Conservation (phyloP, 2,888 invertebrate genomes). For the Spodoptera picta region DNA sequence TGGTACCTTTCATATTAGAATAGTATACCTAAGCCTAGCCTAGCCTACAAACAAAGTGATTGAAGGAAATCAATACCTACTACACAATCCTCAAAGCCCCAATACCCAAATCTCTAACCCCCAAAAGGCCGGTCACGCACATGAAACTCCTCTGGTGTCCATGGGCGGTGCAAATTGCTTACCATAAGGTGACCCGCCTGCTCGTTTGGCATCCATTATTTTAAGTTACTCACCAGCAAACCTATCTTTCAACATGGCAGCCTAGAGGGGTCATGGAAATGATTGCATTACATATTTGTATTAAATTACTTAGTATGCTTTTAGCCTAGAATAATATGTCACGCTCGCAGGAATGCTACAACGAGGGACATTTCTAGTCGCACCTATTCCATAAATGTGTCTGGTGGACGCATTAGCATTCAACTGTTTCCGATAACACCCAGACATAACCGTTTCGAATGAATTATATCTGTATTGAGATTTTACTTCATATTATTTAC, state of each 20-base stretch:
- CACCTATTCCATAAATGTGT: slow-evolving; percentile 37
- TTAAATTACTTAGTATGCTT: slow-evolving; percentile 33
- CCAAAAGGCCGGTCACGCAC: too few species aligned
- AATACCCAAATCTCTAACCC: too few species aligned
- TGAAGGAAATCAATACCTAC: too few species aligned
- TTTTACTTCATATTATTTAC: slow-evolving; percentile 2
- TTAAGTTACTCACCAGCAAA: background rate
- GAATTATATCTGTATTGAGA: slow-evolving; percentile 42
- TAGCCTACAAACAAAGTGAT: too few species aligned
- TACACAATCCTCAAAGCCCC: too few species aligned
- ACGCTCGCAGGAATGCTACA: slow-evolving; percentile 38
- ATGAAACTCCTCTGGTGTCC: too few species aligned
- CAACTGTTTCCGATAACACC: slow-evolving; percentile 44
- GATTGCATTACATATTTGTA: slow-evolving; percentile 24
- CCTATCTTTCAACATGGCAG: slow-evolving; percentile 3
- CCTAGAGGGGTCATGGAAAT: slow-evolving; percentile 14
- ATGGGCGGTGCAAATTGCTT: too few species aligned
- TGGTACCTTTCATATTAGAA: too few species aligned
- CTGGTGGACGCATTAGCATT: slow-evolving; percentile 41
- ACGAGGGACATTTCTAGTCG: slow-evolving; percentile 35
- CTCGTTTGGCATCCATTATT: too few species aligned
- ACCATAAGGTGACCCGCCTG: too few species aligned
- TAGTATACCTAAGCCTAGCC: too few species aligned
- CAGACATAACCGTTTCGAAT: slow-evolving; percentile 34
- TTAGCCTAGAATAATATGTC: slow-evolving; percentile 30